Percentiles rank a stretch among this genome's conserved stretches.
phyloP scores from a whole-genome alignment of 2,113 vertebrate species.

The Perca flavescens region DNA sequence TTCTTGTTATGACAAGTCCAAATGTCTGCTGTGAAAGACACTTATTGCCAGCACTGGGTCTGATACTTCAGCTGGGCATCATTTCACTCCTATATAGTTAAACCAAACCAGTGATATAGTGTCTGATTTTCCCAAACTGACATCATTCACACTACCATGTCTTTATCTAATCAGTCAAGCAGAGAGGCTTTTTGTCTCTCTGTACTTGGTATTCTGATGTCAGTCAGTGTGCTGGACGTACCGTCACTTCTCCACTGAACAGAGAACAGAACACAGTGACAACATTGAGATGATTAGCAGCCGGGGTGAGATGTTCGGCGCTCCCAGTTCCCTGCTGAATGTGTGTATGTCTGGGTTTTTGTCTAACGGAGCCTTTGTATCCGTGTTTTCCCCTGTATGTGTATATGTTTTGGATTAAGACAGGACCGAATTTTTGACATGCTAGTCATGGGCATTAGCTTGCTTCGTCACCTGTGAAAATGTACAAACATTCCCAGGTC shows the following conservation, averaged over 20 bases:
- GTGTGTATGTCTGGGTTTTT: not conserved
- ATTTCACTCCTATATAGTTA: not conserved
- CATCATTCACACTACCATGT: constrained; percentile 21
- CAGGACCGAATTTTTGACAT: not conserved
- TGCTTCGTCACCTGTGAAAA: not conserved
- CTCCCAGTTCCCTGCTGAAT: constrained; percentile 10
- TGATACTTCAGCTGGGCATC: not conserved
- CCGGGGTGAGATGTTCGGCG: constrained; percentile 6
- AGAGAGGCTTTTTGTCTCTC: constrained; percentile 54
- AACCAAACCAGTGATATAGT: not conserved
- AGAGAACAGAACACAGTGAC: constrained; percentile 57
- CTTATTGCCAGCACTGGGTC: not conserved
- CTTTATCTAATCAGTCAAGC: constrained; percentile 54
- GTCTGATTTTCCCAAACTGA: constrained; percentile 18
- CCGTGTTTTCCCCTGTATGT: not conserved
- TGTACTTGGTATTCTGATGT: constrained; percentile 62
- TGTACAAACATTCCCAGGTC: constrained; percentile 1
- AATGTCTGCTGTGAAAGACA: not conserved
- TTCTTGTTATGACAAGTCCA: not conserved
- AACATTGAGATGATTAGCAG: constrained; percentile 42
- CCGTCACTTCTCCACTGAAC: constrained; percentile 28
- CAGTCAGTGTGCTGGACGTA: constrained; percentile 38
- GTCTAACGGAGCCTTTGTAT: constrained; percentile 12
- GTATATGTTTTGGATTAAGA: not conserved
- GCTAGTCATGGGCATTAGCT: not conserved